Conservation (phyloP, 2,888 invertebrate genomes). For the Folsomia manolachei region DNA sequence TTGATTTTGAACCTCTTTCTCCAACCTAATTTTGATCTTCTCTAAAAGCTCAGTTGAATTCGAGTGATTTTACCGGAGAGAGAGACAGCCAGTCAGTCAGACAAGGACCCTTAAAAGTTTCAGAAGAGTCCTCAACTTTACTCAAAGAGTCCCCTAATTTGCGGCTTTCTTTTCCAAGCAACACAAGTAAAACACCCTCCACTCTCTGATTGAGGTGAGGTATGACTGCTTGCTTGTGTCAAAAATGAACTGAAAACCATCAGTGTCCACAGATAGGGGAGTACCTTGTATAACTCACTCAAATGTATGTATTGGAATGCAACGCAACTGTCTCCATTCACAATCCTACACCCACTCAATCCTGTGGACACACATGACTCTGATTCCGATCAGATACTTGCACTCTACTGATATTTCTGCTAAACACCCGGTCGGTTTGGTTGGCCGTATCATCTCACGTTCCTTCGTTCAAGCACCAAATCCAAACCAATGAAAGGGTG, state of each 20-base stretch:
- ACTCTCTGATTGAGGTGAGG: not conserved
- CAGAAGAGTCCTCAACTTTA: not conserved
- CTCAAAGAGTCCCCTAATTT: not conserved
- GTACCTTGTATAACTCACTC: no score
- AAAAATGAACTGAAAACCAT: no score
- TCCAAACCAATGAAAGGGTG: slow-evolving; percentile 33
- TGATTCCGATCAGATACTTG: not conserved
- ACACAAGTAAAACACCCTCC: not conserved
- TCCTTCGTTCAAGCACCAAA: not conserved
- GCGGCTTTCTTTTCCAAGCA: no score
- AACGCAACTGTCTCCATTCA: no score
- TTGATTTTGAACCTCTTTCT: not conserved
- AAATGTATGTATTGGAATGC: no score
- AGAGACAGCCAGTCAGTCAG: not conserved
- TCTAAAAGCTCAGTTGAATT: no score
- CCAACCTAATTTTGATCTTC: not conserved
- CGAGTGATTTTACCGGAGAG: no score
- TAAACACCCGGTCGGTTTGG: not conserved
- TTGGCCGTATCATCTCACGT: slow-evolving; percentile 4
- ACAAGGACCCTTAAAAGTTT: slow-evolving; percentile 17
- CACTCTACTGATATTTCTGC: no score
- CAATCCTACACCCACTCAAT: not conserved
- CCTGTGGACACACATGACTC: not conserved
- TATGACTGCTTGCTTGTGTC: no score
- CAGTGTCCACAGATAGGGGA: no score